Conservation (phyloP, 2,797 vertebrate species). For the Eurystomus glaucurus region DNA sequence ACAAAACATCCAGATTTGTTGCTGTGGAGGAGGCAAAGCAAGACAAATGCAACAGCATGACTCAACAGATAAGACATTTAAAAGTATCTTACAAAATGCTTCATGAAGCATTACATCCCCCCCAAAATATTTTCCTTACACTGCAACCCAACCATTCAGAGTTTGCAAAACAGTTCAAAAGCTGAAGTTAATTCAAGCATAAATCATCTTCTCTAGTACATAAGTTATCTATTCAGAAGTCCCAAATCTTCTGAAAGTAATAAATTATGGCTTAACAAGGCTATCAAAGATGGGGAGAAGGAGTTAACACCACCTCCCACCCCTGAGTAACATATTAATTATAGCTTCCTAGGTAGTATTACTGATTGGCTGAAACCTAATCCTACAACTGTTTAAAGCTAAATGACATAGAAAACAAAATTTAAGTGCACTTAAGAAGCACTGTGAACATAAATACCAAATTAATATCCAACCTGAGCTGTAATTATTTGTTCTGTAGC, state of each 20-base stretch:
- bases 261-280: neutral
- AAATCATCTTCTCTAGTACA: neutral
- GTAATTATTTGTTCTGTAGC: neutral
- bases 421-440: conserved; percentile 11
- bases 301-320: conserved; percentile 30
- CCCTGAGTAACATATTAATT: conserved; percentile 60
- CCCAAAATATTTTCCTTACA: neutral
- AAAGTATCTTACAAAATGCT: neutral
- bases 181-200: neutral
- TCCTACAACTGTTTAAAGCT: conserved; percentile 49
- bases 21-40: neutral
- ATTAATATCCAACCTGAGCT: neutral
- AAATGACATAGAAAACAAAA: conserved; percentile 38
- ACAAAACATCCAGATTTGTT: neutral
- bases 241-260: conserved; percentile 6
- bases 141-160: neutral
- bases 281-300: conserved; percentile 16
- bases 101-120: neutral
- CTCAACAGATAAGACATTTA: neutral
- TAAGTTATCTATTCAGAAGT: neutral
- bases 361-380: conserved; percentile 68
- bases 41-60: neutral
- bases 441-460: neutral
- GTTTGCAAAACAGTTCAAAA: neutral
- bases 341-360: conserved; percentile 53